A percentile compares a stretch with the other conserved stretches of the same genome.
These are phyloP conservation scores for Ctenosaura bakeri DNA, from an alignment of 2,797 vertebrate species.

Conservation along the genomic window DNA sequence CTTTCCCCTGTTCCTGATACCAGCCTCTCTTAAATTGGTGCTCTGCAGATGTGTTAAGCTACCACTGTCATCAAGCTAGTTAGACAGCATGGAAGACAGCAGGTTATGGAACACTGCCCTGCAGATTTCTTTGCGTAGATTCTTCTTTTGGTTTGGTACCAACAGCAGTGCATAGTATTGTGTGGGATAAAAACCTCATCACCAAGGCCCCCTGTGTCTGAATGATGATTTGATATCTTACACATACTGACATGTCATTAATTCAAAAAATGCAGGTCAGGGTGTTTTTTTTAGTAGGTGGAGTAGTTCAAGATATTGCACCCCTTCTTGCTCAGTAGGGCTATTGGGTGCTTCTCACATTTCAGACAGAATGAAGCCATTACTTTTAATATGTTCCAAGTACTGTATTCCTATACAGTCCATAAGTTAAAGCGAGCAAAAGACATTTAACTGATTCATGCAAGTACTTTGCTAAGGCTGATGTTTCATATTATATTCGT, in stretches of 20 bases:
- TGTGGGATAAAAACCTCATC: background rate
- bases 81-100: background rate
- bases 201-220: no score
- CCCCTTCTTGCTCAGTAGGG: background rate
- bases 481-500: slow-evolving; percentile 57
- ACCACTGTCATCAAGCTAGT: background rate
- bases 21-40: background rate
- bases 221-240: background rate
- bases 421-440: slow-evolving; percentile 66
- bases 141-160: background rate
- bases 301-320: background rate
- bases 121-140: background rate
- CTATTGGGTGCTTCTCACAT: background rate
- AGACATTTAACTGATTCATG: slow-evolving; percentile 68
- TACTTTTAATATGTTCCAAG: slow-evolving; percentile 76
- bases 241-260: background rate
- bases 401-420: slow-evolving; percentile 57
- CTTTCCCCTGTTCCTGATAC: background rate
- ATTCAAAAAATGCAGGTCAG: background rate
- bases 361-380: background rate
- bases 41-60: background rate
- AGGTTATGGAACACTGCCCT: background rate
- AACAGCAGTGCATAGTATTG: background rate
- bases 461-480: slow-evolving; percentile 61
- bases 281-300: no score